Conservation (phyloP, 2,797 vertebrate genomes). For the Petrocephalus sullivani region DNA sequence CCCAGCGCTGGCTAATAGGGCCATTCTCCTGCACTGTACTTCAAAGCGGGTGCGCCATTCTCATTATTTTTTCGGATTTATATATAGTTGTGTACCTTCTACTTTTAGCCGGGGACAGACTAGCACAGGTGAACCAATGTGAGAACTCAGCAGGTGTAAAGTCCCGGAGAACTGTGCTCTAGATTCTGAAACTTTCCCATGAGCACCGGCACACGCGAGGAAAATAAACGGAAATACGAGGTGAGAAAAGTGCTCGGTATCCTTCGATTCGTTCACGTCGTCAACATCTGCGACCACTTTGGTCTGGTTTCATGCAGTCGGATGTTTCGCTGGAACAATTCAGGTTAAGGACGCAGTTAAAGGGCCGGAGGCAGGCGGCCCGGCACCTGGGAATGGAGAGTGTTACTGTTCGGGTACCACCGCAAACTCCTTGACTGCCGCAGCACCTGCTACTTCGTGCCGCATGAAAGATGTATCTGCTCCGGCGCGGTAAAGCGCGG, state of each 20-base stretch:
- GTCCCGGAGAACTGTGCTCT: conserved; percentile 5
- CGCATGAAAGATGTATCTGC: background rate
- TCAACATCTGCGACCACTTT: background rate
- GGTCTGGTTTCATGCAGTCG: background rate
- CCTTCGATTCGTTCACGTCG: background rate
- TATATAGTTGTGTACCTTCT: conserved; percentile 30
- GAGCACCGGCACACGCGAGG: background rate
- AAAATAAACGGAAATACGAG: background rate
- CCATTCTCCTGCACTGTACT: conserved; percentile 34
- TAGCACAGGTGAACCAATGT: background rate
- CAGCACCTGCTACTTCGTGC: background rate
- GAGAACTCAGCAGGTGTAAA: background rate
- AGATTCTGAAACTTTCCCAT: conserved; percentile 14
- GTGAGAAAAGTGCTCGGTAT: background rate
- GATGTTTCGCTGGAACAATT: background rate
- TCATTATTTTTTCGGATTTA: conserved; percentile 40
- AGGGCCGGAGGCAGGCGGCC: background rate
- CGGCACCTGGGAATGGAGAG: background rate
- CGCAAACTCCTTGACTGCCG: background rate
- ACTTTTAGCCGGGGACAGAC: conserved; percentile 30
- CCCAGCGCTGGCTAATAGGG: conserved; percentile 39
- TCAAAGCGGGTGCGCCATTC: conserved; percentile 29
- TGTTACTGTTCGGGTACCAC: background rate
- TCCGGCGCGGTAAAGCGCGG: background rate
- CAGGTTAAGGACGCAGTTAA: background rate